Percentiles rank a stretch among this genome's conserved stretches.
These are phyloP conservation scores for Drosophila austrosaltans DNA, from an alignment of 2,888 invertebrate genomes.

Conservation along the genomic window DNA sequence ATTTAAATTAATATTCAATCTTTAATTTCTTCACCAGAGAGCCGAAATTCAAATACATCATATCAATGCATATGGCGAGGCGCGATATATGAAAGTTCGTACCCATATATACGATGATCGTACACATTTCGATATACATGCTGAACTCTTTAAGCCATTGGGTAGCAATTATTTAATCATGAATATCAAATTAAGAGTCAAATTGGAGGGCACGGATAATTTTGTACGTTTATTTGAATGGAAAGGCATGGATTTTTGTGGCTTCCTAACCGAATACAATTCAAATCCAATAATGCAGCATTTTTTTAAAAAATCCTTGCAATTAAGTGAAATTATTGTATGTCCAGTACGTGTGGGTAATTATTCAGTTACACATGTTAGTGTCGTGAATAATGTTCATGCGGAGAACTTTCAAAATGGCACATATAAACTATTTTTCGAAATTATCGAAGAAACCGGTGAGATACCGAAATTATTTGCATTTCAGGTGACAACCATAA, in stretches of 20 bases:
- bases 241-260: constrained; percentile 57
- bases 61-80: constrained; percentile 44
- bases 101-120: constrained; percentile 41
- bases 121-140: constrained; percentile 44
- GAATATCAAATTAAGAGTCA: constrained; percentile 51
- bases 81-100: constrained; percentile 42
- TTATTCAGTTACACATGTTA: constrained; percentile 29
- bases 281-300: constrained; percentile 34
- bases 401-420: constrained; percentile 42
- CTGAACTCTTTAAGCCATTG: constrained; percentile 42
- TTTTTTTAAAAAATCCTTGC: constrained; percentile 47
- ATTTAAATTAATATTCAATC: neutral
- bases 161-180: constrained; percentile 62
- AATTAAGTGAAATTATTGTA: constrained; percentile 32
- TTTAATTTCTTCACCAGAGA: neutral
- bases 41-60: constrained; percentile 30
- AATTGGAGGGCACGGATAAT: neutral
- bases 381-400: constrained; percentile 33
- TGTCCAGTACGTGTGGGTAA: constrained; percentile 59
- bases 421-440: constrained; percentile 56
- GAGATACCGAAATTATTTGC: constrained; percentile 66
- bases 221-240: constrained; percentile 48
- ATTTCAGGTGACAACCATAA: constrained; percentile 52
- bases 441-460: constrained; percentile 56
- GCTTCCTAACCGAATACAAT: constrained; percentile 47